Conservation (phyloP, 2,888 invertebrate species). For the Lasioglossum pauxillum region DNA sequence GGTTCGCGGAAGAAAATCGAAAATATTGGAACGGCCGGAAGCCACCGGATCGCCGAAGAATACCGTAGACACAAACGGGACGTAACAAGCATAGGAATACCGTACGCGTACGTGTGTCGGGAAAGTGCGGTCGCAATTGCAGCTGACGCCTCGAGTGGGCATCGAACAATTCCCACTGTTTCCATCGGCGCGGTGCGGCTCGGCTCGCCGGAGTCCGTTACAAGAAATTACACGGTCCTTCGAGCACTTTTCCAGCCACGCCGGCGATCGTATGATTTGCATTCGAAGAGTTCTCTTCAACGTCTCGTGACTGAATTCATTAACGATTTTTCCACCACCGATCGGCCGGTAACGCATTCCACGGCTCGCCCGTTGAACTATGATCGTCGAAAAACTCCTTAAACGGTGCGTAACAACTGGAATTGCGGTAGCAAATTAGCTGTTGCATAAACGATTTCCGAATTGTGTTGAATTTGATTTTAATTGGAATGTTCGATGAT, state of each 20-base stretch:
- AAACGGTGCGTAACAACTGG: not conserved
- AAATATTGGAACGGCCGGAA: constrained; percentile 13
- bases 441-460: not conserved
- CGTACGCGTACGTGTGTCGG: constrained; percentile 74
- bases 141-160: constrained; percentile 54
- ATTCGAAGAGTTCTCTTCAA: not conserved
- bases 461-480: not conserved
- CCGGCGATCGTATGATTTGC: not conserved
- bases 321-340: not conserved
- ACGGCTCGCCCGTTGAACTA: not conserved
- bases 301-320: constrained; percentile 5
- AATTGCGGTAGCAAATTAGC: not conserved
- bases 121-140: constrained; percentile 73
- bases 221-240: constrained; percentile 35
- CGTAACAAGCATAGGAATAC: constrained; percentile 62
- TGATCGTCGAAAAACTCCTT: not conserved
- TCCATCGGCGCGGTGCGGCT: not conserved
- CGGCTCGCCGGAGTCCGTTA: constrained; percentile 26
- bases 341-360: not conserved
- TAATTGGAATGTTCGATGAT: not conserved
- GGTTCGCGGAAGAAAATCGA: constrained; percentile 14
- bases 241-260: not conserved
- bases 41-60: constrained; percentile 2
- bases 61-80: constrained; percentile 32
- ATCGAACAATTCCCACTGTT: constrained; percentile 63